Conservation (phyloP, 1,140 invertebrate species). For the Drosophila nasuta region DNA sequence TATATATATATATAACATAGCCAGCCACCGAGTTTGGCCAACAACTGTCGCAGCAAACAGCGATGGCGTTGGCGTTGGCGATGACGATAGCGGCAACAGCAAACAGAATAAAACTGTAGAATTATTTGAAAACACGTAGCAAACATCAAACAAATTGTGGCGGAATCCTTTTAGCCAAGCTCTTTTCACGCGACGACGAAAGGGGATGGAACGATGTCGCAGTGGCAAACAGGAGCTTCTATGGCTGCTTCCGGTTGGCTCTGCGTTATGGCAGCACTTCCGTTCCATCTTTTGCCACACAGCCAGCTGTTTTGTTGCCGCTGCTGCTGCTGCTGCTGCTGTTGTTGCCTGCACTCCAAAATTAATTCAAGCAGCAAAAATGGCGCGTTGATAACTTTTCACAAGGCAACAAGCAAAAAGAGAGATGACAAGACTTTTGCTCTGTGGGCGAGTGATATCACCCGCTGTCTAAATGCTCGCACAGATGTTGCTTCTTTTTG, state of each 20-base stretch:
- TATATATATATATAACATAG: constrained; percentile 29
- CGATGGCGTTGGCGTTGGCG: background rate
- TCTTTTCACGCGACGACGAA: constrained; percentile 56
- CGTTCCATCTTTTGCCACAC: constrained; percentile 47
- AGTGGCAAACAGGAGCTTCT: constrained; percentile 64
- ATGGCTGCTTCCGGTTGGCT: constrained; percentile 74
- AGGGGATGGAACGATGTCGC: constrained; percentile 10
- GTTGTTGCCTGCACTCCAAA: constrained; percentile 45
- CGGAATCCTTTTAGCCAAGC: constrained; percentile 79
- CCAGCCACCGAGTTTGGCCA: constrained; percentile 48
- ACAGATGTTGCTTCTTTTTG: constrained; percentile 42
- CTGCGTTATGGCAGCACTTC: constrained; percentile 76
- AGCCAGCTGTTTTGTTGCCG: constrained; percentile 12
- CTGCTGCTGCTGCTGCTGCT: background rate
- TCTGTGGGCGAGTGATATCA: constrained; percentile 17
- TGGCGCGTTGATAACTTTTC: constrained; percentile 70
- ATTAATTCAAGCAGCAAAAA: constrained; percentile 81
- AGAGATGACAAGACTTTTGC: background rate
- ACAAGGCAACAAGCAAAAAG: constrained; percentile 22
- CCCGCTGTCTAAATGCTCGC: constrained; percentile 54
- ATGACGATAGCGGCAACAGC: constrained; percentile 10
- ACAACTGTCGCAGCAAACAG: constrained; percentile 57
- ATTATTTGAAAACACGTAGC: constrained; percentile 81
- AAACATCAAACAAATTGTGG: constrained; percentile 82
- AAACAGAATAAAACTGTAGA: constrained; percentile 55